These are phyloP conservation scores for Drosophila equinoxialis DNA, from an alignment of 1,140 invertebrate species.

Conservation along the genomic window DNA sequence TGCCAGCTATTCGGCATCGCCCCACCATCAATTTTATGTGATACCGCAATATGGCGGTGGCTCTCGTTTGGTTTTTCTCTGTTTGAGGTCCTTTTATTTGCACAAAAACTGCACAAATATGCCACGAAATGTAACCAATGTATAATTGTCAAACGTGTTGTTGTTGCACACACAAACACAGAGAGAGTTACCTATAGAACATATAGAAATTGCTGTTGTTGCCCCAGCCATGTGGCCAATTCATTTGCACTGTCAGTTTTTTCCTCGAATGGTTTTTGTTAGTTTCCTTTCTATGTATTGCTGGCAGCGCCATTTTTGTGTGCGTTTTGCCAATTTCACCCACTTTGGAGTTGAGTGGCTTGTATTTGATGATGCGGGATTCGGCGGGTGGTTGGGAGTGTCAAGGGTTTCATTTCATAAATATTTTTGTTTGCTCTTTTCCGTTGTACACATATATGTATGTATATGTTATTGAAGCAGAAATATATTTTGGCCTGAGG, in stretches of 20 bases:
- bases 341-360: slow-evolving; percentile 28
- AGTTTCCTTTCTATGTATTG: slow-evolving; percentile 19
- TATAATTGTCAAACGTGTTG: slow-evolving; percentile 81
- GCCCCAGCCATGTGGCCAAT: slow-evolving; percentile 47
- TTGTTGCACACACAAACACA: slow-evolving; percentile 29
- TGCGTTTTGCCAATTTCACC: slow-evolving; percentile 62
- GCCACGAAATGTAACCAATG: slow-evolving; percentile 76
- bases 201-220: slow-evolving; percentile 25
- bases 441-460: slow-evolving; percentile 20
- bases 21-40: slow-evolving; percentile 54
- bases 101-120: slow-evolving; percentile 73
- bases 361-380: slow-evolving; percentile 5
- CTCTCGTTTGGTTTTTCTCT: not conserved
- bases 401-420: slow-evolving; percentile 59
- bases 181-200: slow-evolving; percentile 5
- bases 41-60: slow-evolving; percentile 57
- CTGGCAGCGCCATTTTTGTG: slow-evolving; percentile 69
- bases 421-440: slow-evolving; percentile 61
- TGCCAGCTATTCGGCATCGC: not conserved
- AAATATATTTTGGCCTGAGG: slow-evolving; percentile 37
- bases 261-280: slow-evolving; percentile 16
- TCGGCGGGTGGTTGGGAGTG: not conserved
- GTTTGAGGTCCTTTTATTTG: slow-evolving; percentile 50
- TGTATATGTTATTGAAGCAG: slow-evolving; percentile 32
- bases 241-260: slow-evolving; percentile 69